Conservation (phyloP, 2,113 vertebrate species). For the Archocentrus centrarchus region DNA sequence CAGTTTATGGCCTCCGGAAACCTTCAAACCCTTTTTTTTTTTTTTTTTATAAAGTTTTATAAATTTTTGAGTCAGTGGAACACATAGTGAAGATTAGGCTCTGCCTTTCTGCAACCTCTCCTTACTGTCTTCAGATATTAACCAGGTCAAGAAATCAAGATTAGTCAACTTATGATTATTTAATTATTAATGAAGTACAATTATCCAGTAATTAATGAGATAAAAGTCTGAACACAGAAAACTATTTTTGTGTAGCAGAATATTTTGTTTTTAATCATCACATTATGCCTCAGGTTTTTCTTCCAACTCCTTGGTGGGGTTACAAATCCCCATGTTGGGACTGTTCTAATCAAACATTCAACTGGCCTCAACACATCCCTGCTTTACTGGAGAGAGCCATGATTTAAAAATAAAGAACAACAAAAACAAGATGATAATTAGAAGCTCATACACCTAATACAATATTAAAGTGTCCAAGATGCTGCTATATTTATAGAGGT, state of each 20-base stretch:
- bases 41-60: not conserved
- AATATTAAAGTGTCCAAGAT: not conserved
- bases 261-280: slow-evolving; percentile 24
- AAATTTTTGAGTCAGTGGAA: not conserved
- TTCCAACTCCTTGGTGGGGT: not conserved
- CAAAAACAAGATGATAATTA: slow-evolving; percentile 22
- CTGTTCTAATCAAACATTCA: not conserved
- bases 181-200: slow-evolving; percentile 13
- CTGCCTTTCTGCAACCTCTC: not conserved
- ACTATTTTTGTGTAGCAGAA: not conserved
- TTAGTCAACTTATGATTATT: slow-evolving; percentile 1
- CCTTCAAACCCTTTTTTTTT: not conserved
- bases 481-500: not conserved
- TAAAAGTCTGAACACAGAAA: slow-evolving; percentile 24
- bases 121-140: not conserved
- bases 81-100: not conserved
- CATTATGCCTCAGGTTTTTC: slow-evolving; percentile 3
- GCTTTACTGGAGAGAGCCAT: not conserved
- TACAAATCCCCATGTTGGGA: not conserved
- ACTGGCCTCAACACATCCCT: slow-evolving; percentile 11
- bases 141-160: slow-evolving; percentile 8
- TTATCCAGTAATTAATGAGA: slow-evolving; percentile 24
- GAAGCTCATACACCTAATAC: not conserved
- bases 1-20: not conserved
- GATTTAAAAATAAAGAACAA: not conserved